phyloP scores from a whole-genome alignment of 2,113 vertebrate species.

The Pluvialis apricaria region DNA sequence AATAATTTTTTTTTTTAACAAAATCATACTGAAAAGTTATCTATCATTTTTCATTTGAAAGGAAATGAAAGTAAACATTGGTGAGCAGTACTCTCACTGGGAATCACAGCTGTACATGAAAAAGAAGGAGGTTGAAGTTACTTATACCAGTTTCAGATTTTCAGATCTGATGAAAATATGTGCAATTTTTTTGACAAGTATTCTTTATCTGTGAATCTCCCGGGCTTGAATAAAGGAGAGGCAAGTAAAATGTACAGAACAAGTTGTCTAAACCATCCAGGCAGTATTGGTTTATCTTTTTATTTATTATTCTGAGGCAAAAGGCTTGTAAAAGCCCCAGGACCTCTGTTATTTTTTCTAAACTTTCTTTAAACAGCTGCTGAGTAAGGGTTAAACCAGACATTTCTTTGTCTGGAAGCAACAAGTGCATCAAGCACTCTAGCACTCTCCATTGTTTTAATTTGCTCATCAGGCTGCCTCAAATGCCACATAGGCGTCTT shows the following conservation, averaged over 20 bases:
- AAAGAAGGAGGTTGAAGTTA: neutral
- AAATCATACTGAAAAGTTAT: neutral
- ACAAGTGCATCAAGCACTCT: neutral
- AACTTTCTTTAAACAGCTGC: neutral
- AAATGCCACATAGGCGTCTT: neutral
- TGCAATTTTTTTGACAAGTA: neutral
- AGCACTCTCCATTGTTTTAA: neutral
- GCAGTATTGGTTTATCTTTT: neutral
- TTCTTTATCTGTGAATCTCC: neutral
- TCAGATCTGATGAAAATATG: neutral
- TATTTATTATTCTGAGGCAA: neutral
- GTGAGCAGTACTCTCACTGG: neutral
- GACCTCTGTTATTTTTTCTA: neutral
- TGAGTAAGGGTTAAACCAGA: neutral
- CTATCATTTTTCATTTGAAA: neutral
- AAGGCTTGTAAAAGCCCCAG: neutral
- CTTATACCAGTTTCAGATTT: neutral
- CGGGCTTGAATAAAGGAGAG: neutral
- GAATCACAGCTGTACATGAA: neutral
- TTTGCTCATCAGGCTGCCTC: neutral
- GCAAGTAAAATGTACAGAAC: neutral
- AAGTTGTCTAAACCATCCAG: neutral
- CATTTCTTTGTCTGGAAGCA: neutral
- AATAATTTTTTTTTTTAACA: neutral
- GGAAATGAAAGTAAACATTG: neutral